These are phyloP conservation scores for Caretta caretta DNA, from an alignment of 2,113 vertebrate genomes.

Conservation along the genomic window DNA sequence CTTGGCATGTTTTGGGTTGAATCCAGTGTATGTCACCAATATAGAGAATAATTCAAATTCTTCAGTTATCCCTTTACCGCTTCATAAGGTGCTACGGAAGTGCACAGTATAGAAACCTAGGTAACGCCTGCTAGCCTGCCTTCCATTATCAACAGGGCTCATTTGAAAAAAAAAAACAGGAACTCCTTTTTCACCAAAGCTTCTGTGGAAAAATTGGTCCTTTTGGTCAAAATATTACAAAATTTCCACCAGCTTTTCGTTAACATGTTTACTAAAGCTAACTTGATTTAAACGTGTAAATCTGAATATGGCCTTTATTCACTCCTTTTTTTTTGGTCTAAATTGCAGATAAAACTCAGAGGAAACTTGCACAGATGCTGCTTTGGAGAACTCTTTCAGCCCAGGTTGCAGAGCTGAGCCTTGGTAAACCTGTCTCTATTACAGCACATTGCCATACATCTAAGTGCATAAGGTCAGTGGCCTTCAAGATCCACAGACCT, in stretches of 20 bases:
- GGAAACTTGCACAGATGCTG: conserved; percentile 90
- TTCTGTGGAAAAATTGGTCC: background rate
- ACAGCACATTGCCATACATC: conserved; percentile 86
- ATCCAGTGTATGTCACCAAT: accelerated
- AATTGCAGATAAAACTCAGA: conserved; percentile 88
- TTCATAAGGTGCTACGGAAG: background rate
- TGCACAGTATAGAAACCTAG: background rate
- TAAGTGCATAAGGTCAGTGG: conserved; percentile 80
- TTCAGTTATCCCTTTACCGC: background rate
- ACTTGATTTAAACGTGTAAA: background rate
- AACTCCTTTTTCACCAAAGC: background rate
- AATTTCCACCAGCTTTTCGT: accelerated
- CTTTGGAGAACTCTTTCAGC: conserved; percentile 86
- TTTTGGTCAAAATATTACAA: background rate
- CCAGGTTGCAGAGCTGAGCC: conserved; percentile 89
- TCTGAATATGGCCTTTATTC: conserved; percentile 48
- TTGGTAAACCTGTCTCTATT: conserved; percentile 86
- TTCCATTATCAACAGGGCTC: background rate
- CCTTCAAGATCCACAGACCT: conserved; percentile 79
- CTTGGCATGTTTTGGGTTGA: background rate
- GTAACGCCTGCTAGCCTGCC: background rate
- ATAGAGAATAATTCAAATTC: background rate
- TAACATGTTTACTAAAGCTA: background rate
- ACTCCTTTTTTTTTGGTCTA: conserved; percentile 52
- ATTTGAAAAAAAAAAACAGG: background rate